These are phyloP conservation scores for Drosophila murphyi DNA, from an alignment of 1,140 invertebrate species.

Conservation along the genomic window DNA sequence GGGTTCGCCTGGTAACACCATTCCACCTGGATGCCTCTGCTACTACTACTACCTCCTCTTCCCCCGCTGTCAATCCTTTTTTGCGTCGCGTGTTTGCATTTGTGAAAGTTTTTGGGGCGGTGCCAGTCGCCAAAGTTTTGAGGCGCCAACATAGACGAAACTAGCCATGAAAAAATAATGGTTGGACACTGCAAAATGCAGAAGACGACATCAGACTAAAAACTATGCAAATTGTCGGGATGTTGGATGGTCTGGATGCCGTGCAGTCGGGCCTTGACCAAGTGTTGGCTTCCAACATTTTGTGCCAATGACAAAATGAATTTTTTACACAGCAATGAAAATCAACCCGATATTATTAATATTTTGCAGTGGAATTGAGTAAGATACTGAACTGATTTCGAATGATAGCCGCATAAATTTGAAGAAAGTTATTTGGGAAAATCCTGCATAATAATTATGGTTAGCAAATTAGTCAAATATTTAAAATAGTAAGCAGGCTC, in stretches of 20 bases:
- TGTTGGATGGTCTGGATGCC: background rate
- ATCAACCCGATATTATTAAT: background rate
- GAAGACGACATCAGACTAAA: slow-evolving; percentile 50
- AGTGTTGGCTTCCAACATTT: slow-evolving; percentile 61
- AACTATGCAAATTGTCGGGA: slow-evolving; percentile 72
- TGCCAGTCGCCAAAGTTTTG: slow-evolving; percentile 69
- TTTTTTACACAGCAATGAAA: slow-evolving; percentile 31
- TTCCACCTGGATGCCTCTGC: slow-evolving; percentile 1
- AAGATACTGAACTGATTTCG: too few species aligned
- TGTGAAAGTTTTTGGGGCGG: slow-evolving; percentile 51
- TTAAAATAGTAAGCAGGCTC: slow-evolving; percentile 4
- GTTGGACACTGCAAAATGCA: slow-evolving; percentile 31
- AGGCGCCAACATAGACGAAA: slow-evolving; percentile 49
- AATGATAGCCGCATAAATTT: too few species aligned
- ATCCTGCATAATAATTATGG: too few species aligned
- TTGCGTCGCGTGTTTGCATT: slow-evolving; percentile 50
- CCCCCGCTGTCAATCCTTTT: too few species aligned
- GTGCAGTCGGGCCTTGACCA: slow-evolving; percentile 32
- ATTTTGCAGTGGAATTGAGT: background rate
- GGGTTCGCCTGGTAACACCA: slow-evolving; percentile 41
- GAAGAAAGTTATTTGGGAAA: too few species aligned
- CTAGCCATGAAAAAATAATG: slow-evolving; percentile 28
- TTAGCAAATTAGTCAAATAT: background rate
- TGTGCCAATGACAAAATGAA: slow-evolving; percentile 43
- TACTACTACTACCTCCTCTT: slow-evolving; percentile 5